Base-by-base conservation (phyloP, 2,888 invertebrate genomes). In the Rhodophaea formosa region DNA sequence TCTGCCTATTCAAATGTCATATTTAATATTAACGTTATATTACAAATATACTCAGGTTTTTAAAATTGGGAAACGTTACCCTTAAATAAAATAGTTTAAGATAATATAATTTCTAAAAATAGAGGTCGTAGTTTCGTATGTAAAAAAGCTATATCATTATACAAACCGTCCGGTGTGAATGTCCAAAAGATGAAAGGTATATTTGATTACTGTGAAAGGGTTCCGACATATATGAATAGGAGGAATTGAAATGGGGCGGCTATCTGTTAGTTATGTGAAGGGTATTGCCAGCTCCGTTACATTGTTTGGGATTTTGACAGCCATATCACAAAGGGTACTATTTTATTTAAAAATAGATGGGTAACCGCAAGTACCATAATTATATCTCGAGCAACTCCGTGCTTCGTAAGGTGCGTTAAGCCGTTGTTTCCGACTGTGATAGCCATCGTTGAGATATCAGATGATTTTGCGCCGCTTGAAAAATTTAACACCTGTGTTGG, bases 161-260 rank as follows among this genome's bases (percentile, higher is more conserved):
- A 80, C 75, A 74, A 75, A 80, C 78, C 74, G 78, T 74, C 71
- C 74, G 66, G 73, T 70, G 71, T 70, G 72, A 79, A 77, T 77
- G 75, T 74, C 69, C 74, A 70, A 76, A 77, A 80, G 79, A 83
- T 80, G 83, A 83, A 80, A 80, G 78, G 75, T 77, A 80, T 81
- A 86, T 86, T 85, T 80, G 82, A 84, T 83, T 81, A 82, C 79
- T 73, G 74, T 84, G 77, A 86, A 83, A 86, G 84, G 87, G 81
- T 84, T 81, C 74, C 69, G 77, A 76, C 76, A 70, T 75, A 72
- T 80, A 81, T 75, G 78, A 74, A 84, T 82, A 81, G 79, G 78
- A 74, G 67, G 73, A 72, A 75, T 77, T 72, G 76, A 74, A 79
- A 79, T 77, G 68, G 77, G 75, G 74, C 72, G 71, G 69, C 68